phyloP scores from a whole-genome alignment of 2,888 invertebrate genomes.

The Chorisops tibialis region DNA sequence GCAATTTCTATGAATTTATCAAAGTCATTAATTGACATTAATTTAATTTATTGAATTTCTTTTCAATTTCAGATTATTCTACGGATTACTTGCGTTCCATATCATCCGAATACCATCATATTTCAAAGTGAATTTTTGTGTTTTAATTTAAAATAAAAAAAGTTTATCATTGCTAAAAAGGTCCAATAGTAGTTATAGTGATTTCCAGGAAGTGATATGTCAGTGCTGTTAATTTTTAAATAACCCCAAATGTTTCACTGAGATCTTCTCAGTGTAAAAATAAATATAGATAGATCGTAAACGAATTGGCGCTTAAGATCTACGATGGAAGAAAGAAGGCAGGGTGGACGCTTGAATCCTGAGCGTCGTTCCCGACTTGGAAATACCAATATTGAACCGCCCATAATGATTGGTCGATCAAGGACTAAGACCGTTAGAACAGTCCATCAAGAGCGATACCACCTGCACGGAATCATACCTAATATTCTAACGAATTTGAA shows the following conservation, averaged over 20 bases:
- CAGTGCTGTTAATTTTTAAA: constrained; percentile 18
- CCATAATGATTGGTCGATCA: neutral
- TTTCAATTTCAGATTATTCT: neutral
- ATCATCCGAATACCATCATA: too few relatives aligned
- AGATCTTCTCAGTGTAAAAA: constrained; percentile 12
- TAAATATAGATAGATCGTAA: neutral
- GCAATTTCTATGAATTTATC: too few relatives aligned
- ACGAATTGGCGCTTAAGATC: neutral
- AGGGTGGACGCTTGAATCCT: neutral
- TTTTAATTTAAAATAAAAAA: neutral
- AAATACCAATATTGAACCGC: constrained; percentile 8
- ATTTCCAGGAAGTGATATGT: constrained; percentile 4
- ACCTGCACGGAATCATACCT: neutral
- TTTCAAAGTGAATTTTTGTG: neutral
- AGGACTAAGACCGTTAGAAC: neutral
- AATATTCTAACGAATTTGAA: neutral
- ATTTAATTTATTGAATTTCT: neutral
- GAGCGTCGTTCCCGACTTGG: neutral
- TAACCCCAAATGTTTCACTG: constrained; percentile 7
- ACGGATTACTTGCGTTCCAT: too few relatives aligned
- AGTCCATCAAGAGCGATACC: neutral
- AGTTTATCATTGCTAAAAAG: too few relatives aligned
- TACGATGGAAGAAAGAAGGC: constrained; percentile 5
- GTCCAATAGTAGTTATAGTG: neutral
- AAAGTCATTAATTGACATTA: too few relatives aligned